phyloP scores from a whole-genome alignment of 2,797 vertebrate genomes.

The Allenopithecus nigroviridis region DNA sequence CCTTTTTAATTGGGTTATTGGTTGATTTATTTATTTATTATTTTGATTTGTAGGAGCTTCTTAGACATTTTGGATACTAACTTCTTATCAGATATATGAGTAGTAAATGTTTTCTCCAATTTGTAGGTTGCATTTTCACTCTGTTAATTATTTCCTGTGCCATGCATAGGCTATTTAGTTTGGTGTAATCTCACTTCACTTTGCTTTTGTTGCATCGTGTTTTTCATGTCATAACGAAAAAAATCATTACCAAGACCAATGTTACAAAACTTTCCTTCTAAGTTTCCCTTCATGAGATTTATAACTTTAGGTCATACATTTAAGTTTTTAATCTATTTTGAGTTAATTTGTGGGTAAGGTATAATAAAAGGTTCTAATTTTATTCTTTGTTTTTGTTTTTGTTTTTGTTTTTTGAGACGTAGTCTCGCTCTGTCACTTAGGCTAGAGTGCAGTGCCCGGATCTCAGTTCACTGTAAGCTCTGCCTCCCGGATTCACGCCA shows the following conservation, averaged over 20 bases:
- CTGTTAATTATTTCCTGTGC: background rate
- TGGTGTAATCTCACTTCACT: background rate
- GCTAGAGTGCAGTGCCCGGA: rapidly evolving
- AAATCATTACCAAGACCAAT: background rate
- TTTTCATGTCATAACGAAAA: background rate
- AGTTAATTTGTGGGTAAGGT: background rate
- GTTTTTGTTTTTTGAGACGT: rapidly evolving
- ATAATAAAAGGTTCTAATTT: background rate
- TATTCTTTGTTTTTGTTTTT: background rate
- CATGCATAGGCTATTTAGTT: background rate
- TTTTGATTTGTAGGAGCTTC: background rate
- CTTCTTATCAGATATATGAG: background rate
- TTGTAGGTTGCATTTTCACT: background rate
- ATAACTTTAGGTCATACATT: background rate
- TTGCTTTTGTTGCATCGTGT: background rate
- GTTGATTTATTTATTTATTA: background rate
- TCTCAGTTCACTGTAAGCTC: too few species aligned
- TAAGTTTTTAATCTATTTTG: background rate
- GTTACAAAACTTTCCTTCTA: background rate
- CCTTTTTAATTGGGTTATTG: background rate
- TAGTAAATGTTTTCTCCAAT: background rate
- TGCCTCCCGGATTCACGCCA: rapidly evolving
- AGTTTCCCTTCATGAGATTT: background rate
- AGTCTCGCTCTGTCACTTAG: rapidly evolving
- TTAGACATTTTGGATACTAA: background rate